A percentile compares a stretch with the other conserved stretches of the same genome.
phyloP scores from a whole-genome alignment of 2,797 vertebrate genomes.

The Gymnocypris eckloni region DNA sequence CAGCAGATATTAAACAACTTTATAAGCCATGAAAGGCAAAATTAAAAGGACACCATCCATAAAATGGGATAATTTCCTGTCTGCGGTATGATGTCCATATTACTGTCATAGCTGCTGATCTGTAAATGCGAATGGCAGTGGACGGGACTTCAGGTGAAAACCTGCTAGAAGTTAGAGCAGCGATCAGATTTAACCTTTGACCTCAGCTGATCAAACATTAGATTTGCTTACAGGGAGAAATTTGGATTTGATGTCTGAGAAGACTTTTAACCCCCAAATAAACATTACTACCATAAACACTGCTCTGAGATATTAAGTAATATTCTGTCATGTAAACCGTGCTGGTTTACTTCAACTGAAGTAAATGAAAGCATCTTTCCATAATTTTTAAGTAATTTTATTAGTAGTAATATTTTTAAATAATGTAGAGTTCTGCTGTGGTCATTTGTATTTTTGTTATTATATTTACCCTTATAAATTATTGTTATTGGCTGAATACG shows the following conservation, averaged over 20 bases:
- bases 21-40: constrained; percentile 93
- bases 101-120: constrained; percentile 69
- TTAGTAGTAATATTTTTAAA: neutral
- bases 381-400: neutral
- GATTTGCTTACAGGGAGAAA: neutral
- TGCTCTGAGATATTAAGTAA: neutral
- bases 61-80: constrained; percentile 90
- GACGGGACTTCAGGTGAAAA: constrained; percentile 12
- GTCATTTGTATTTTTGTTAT: neutral
- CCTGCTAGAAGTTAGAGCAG: neutral
- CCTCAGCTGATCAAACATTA: constrained; percentile 17
- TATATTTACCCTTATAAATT: neutral
- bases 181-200: constrained; percentile 25
- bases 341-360: neutral
- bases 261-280: neutral
- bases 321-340: neutral
- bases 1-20: constrained; percentile 97
- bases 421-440: neutral
- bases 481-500: neutral
- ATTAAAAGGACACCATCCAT: constrained; percentile 92
- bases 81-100: constrained; percentile 86
- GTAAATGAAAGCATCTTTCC: neutral
- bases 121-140: constrained; percentile 27
- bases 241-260: constrained; percentile 4
- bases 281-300: neutral